These are phyloP conservation scores for Drosophila yakuba DNA, from an alignment of 1,140 invertebrate species.

Conservation along the genomic window DNA sequence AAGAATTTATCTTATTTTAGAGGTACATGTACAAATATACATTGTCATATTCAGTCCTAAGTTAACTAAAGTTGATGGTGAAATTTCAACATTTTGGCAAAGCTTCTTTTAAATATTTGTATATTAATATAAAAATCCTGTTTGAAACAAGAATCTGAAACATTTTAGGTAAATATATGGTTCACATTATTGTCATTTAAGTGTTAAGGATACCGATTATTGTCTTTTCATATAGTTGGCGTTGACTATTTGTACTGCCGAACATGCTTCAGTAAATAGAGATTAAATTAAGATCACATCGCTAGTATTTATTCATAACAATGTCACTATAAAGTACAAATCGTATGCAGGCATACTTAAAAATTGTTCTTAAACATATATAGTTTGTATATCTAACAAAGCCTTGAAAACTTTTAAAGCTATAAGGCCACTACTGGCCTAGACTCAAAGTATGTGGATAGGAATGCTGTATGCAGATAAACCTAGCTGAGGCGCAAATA, in stretches of 20 bases:
- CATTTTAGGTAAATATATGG: background rate
- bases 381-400: constrained; percentile 20
- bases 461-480: constrained; percentile 40
- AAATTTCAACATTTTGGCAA: constrained; percentile 10
- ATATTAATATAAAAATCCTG: background rate
- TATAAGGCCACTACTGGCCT: constrained; percentile 32
- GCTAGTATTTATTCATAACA: constrained; percentile 20
- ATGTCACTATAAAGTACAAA: constrained; percentile 13
- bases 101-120: background rate
- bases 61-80: background rate
- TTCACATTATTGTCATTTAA: constrained; percentile 32
- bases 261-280: constrained; percentile 34
- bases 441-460: constrained; percentile 22
- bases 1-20: background rate
- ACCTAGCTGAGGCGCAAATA: constrained; percentile 13
- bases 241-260: constrained; percentile 54
- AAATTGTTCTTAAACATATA: background rate
- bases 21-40: constrained; percentile 11
- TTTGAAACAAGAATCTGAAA: constrained; percentile 9
- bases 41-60: background rate
- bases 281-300: constrained; percentile 75
- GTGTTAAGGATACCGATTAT: constrained; percentile 37
- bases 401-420: constrained; percentile 64
- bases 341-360: constrained; percentile 10
- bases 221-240: constrained; percentile 56